A percentile compares a stretch with the other conserved stretches of the same genome.
Conservation (phyloP, 1,140 invertebrate species). For the Potamilus streckersoni region DNA sequence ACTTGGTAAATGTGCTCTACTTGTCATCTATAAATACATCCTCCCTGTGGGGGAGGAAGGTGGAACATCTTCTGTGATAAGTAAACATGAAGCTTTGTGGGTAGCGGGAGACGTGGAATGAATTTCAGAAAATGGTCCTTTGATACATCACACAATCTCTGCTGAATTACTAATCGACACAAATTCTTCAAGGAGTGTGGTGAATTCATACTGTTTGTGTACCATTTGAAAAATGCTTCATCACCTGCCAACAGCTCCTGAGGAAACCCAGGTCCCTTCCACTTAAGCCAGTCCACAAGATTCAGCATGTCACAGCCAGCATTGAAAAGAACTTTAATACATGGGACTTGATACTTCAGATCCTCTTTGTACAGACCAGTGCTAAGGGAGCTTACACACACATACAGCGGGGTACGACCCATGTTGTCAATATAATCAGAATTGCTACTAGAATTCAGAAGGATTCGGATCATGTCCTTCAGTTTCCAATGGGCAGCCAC, state of each 20-base stretch:
- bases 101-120: constrained; percentile 45
- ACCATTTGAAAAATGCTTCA: constrained; percentile 60
- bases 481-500: constrained; percentile 66
- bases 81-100: constrained; percentile 46
- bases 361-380: constrained; percentile 66
- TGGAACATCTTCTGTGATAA: constrained; percentile 57
- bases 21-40: too few species aligned
- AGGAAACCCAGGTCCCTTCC: constrained; percentile 66
- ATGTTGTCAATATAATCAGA: constrained; percentile 60
- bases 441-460: constrained; percentile 54
- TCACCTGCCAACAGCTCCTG: constrained; percentile 58
- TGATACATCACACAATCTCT: constrained; percentile 46
- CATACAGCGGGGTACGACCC: constrained; percentile 64
- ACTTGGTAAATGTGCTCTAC: too few species aligned
- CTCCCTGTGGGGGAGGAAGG: constrained; percentile 32
- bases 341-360: constrained; percentile 62
- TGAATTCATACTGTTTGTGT: constrained; percentile 56
- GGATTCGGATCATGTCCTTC: constrained; percentile 59
- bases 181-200: constrained; percentile 61
- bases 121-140: constrained; percentile 39
- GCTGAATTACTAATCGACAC: constrained; percentile 64
- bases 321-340: constrained; percentile 57
- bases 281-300: constrained; percentile 63
- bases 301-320: constrained; percentile 67
- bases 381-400: constrained; percentile 65